phyloP scores from a whole-genome alignment of 2,797 vertebrate species.

The Sternotherus odoratus region DNA sequence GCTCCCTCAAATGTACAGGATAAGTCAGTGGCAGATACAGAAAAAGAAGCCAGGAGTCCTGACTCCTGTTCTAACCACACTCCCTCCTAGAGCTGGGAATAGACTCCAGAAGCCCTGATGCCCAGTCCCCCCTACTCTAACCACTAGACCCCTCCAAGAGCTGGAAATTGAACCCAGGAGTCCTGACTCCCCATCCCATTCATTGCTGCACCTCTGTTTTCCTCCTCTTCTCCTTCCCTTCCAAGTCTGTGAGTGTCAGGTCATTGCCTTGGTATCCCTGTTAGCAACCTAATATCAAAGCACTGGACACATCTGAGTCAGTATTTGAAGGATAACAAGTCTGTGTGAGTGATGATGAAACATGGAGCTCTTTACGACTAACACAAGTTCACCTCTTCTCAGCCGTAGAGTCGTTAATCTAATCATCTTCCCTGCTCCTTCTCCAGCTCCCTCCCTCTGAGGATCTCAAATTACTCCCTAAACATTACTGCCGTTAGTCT shows the following conservation, averaged over 20 bases:
- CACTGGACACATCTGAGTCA: neutral
- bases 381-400: neutral
- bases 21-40: neutral
- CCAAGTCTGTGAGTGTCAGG: neutral
- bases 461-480: neutral
- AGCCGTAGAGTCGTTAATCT: neutral
- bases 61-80: neutral
- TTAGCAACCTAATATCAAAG: neutral
- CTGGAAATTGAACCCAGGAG: neutral
- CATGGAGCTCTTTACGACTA: neutral
- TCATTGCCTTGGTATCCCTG: neutral
- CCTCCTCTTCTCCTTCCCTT: neutral
- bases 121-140: neutral
- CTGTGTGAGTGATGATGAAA: fast-evolving
- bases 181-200: neutral
- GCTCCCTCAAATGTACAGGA: neutral
- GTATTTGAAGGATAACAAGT: neutral
- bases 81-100: neutral
- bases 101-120: neutral
- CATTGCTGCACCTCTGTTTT: neutral
- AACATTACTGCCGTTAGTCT: neutral
- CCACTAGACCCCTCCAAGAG: neutral
- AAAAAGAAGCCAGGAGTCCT: neutral
- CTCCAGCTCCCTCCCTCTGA: neutral
- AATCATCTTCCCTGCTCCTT: neutral